These are phyloP conservation scores for Mythimna impura DNA, from an alignment of 2,888 invertebrate genomes.

Conservation along the genomic window DNA sequence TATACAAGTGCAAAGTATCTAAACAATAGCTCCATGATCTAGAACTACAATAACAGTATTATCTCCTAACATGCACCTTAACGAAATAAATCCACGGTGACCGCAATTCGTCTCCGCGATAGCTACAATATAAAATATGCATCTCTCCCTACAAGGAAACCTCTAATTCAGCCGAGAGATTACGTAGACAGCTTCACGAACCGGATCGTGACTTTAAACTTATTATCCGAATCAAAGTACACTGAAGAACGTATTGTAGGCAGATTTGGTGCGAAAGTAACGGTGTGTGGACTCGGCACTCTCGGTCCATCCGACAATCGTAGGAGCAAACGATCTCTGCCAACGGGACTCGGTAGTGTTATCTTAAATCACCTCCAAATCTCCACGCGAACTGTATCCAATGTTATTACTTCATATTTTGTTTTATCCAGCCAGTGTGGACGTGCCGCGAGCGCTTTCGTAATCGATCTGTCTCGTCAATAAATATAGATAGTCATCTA, in stretches of 20 bases:
- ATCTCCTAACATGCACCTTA: slow-evolving; percentile 35
- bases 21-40: slow-evolving; percentile 29
- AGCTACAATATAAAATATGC: slow-evolving; percentile 78
- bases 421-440: slow-evolving; percentile 44
- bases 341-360: slow-evolving; percentile 85
- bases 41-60: slow-evolving; percentile 57
- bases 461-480: slow-evolving; percentile 58
- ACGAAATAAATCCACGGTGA: slow-evolving; percentile 73
- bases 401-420: slow-evolving; percentile 47
- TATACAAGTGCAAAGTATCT: slow-evolving; percentile 4
- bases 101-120: slow-evolving; percentile 73
- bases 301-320: slow-evolving; percentile 76
- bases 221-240: slow-evolving; percentile 87
- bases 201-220: slow-evolving; percentile 87
- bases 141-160: slow-evolving; percentile 83
- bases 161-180: slow-evolving; percentile 84
- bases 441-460: slow-evolving; percentile 44
- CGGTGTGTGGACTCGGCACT: slow-evolving; percentile 75
- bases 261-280: slow-evolving; percentile 88
- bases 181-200: slow-evolving; percentile 83
- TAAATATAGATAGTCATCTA: slow-evolving; percentile 44
- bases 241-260: slow-evolving; percentile 84
- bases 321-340: slow-evolving; percentile 78
- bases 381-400: slow-evolving; percentile 65
- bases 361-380: slow-evolving; percentile 83